phyloP scores from a whole-genome alignment of 2,888 invertebrate species.

The Lasioglossum calceatum region DNA sequence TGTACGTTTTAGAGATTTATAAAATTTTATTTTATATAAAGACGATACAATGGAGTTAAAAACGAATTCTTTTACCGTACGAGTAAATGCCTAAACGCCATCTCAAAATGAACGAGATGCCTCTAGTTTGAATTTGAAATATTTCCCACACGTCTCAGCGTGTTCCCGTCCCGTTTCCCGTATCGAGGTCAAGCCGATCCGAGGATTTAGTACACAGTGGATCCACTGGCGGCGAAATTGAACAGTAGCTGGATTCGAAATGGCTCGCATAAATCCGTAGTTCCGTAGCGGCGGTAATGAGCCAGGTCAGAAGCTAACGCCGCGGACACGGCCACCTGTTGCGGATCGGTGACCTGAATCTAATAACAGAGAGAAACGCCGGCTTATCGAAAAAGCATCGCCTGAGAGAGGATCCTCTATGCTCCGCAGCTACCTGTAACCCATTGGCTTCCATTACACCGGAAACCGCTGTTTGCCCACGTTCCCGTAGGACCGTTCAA shows the following conservation, averaged over 20 bases:
- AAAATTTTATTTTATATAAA: background rate
- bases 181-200: background rate
- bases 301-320: constrained; percentile 43
- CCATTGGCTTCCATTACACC: constrained; percentile 41
- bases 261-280: constrained; percentile 26
- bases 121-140: background rate
- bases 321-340: constrained; percentile 53
- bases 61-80: background rate
- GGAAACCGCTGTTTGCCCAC: constrained; percentile 9
- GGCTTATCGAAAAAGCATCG: constrained; percentile 50
- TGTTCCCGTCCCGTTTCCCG: background rate
- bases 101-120: background rate
- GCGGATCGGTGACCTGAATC: constrained; percentile 67
- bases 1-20: too few relatives aligned
- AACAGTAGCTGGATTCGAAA: constrained; percentile 3
- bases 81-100: background rate
- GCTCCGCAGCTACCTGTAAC: background rate
- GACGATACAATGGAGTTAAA: background rate
- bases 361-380: constrained; percentile 55
- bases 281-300: constrained; percentile 45
- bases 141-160: background rate
- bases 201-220: background rate
- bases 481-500: constrained; percentile 16
- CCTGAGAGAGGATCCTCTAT: constrained; percentile 11
- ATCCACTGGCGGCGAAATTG: constrained; percentile 12